Base-by-base conservation (phyloP, 1,140 invertebrate species). In the Eurosta solidaginis region DNA sequence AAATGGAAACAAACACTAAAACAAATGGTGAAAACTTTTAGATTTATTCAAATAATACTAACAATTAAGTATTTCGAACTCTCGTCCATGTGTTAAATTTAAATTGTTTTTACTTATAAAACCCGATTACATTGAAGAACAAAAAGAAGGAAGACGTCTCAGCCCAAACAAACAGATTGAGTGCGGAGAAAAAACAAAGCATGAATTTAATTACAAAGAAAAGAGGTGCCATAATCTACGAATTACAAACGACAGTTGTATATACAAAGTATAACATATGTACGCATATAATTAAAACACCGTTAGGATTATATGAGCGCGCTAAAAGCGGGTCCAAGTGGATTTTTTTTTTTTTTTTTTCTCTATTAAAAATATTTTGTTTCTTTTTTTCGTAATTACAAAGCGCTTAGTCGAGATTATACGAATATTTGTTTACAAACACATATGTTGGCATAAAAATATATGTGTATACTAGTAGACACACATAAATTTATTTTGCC, bases 131-230 rank as follows among this genome's bases (percentile, higher is more conserved):
- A n/a, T n/a, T n/a, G n/a, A n/a, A n/a, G n/a, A n/a, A n/a, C n/a
- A n/a, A n/a, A n/a, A n/a, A n/a, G n/a, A n/a, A n/a, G n/a, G n/a
- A n/a, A n/a, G n/a, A n/a, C n/a, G n/a, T n/a, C n/a, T n/a, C n/a
- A n/a, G n/a, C n/a, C n/a, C n/a, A n/a, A n/a, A 33, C n/a, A n/a
- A 17, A 27, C 29, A 59, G 27, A 22, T 22, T 42, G 6, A 68
- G 59, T 12, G 22, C 59, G 33, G n/a, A 14, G 33, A 3, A 68
- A 42, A 68, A 22, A 68, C 59, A 68, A 68, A 42, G 33, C 25
- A 40, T 20, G 59, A 40, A 68, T 68, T 68, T 68, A 68, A 68
- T 68, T 68, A 68, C 59, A 68, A 40, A 40, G 33, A 68, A 68
- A 40, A 40, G 17, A 68, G 59, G 59, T 42, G 59, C 59, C 59